Base-by-base conservation (phyloP, 2,888 invertebrate species). In the Pseudococcus longispinus region DNA sequence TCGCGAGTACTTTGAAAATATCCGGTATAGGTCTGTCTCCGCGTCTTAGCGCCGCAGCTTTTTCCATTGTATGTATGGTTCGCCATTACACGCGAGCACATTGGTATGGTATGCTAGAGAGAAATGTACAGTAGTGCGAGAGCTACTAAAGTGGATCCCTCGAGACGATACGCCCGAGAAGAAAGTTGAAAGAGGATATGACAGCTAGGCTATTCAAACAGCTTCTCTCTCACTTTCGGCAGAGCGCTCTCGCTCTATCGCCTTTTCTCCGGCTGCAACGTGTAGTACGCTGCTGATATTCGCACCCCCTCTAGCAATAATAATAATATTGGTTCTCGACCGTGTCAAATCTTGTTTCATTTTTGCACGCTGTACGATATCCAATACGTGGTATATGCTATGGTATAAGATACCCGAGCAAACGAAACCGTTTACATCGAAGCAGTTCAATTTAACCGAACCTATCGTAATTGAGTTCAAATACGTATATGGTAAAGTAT, bases 301-400 rank as follows among this genome's bases (percentile, higher is more conserved):
- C 84, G 84, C 42, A 42, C 83, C 83, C 51, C 51, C 83, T 20
- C 11, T 46, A 74, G 51, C 51, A 85, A 85, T 85, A 85, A 85
- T 85, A 85, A 86, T 86, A 86, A 86, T 86, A 86, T 86, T 86
- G 86, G 86, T 80, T 86, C 77, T 86, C 77, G 86, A 86, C 86
- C 80, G 80, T 86, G 86, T 86, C 86, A 86, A 86, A 86, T 86
- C 86, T 86, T 86, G 86, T 86, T 86, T 86, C 80, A 44, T 80
- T 86, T 74, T 80, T 74, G 44, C 77, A 51, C 77, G 44, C 86
- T 80, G 29, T 51, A 55, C 42, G 60, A 80, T 42, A 42, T 32
- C 42, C 18, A n/a, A 77, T 77, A 77, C 37, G 65, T 65, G 15
- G 60, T 60, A 60, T 60, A 20, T 60, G 60, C 37, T 11, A 23